phyloP scores from a whole-genome alignment of 2,797 vertebrate genomes.

The Hydrocynus forskahlii region DNA sequence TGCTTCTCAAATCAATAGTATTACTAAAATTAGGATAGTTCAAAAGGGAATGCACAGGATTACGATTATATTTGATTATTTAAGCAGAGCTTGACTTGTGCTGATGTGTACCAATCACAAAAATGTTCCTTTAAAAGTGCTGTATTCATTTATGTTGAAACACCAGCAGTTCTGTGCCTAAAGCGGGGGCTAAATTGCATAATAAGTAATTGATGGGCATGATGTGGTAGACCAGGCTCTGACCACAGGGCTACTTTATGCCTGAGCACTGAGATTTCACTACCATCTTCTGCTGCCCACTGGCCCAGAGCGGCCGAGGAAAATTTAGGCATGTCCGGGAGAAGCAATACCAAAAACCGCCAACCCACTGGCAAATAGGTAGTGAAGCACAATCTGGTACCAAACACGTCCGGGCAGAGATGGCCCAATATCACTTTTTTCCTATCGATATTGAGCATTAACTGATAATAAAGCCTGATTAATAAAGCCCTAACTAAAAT shows the following conservation, averaged over 20 bases:
- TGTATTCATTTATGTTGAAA: neutral
- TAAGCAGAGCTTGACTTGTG: neutral
- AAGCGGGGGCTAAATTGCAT: slow-evolving; percentile 17
- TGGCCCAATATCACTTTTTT: neutral
- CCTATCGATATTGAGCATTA: neutral
- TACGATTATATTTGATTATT: neutral
- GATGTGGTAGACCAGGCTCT: neutral
- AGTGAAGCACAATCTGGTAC: neutral
- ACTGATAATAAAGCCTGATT: too few species aligned
- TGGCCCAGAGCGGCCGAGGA: neutral
- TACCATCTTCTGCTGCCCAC: slow-evolving; percentile 7
- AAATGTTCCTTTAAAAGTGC: neutral
- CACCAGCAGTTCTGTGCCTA: neutral
- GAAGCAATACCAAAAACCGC: slow-evolving; percentile 24
- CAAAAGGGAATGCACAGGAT: slow-evolving; percentile 2
- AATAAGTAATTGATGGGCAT: slow-evolving; percentile 23
- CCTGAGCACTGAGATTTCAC: slow-evolving; percentile 29
- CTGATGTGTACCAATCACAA: neutral
- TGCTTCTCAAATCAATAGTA: slow-evolving; percentile 35
- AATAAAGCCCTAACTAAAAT: too few species aligned
- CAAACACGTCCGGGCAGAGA: neutral
- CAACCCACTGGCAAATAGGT: too few species aligned
- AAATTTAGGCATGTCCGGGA: slow-evolving; percentile 3
- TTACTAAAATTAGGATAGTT: slow-evolving; percentile 25
- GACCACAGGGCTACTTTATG: neutral